Conservation (phyloP, 2,888 invertebrate species). For the Polietes domitor region DNA sequence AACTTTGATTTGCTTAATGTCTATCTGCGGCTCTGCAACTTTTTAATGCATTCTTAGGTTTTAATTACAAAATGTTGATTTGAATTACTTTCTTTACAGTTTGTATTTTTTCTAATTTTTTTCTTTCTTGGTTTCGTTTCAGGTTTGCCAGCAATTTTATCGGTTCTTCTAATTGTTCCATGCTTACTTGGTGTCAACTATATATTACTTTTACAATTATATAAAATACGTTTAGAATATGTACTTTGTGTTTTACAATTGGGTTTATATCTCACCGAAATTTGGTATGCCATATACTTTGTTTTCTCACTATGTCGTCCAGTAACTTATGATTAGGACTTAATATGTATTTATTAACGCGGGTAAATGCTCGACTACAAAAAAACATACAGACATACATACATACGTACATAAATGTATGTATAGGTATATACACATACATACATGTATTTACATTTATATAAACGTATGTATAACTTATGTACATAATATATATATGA, state of each 20-base stretch:
- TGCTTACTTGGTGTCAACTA: conserved; percentile 92
- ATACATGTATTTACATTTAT: background rate
- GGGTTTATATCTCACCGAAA: conserved; percentile 86
- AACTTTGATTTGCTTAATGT: too few relatives aligned
- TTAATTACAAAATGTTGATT: too few relatives aligned
- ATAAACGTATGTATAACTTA: too few relatives aligned
- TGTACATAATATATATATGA: too few relatives aligned
- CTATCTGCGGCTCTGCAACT: too few relatives aligned
- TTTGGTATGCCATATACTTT: conserved; percentile 85
- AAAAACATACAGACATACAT: background rate
- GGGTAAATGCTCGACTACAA: background rate
- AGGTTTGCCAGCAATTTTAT: conserved; percentile 91
- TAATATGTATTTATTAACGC: conserved; percentile 25
- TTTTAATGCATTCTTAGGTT: too few relatives aligned
- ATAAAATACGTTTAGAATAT: conserved; percentile 92
- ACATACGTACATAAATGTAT: conserved; percentile 2
- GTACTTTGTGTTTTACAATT: conserved; percentile 93
- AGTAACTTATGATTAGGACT: conserved; percentile 82
- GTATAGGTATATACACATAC: background rate
- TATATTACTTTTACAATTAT: conserved; percentile 93
- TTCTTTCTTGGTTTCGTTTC: conserved; percentile 75
- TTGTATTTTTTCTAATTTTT: background rate
- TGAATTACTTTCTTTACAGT: background rate
- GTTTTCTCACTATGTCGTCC: conserved; percentile 84
- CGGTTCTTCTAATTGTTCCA: conserved; percentile 91